Percentiles rank a stretch among this genome's conserved stretches.
These are phyloP conservation scores for Chromis chromis DNA, from an alignment of 2,797 vertebrate species.

Conservation along the genomic window DNA sequence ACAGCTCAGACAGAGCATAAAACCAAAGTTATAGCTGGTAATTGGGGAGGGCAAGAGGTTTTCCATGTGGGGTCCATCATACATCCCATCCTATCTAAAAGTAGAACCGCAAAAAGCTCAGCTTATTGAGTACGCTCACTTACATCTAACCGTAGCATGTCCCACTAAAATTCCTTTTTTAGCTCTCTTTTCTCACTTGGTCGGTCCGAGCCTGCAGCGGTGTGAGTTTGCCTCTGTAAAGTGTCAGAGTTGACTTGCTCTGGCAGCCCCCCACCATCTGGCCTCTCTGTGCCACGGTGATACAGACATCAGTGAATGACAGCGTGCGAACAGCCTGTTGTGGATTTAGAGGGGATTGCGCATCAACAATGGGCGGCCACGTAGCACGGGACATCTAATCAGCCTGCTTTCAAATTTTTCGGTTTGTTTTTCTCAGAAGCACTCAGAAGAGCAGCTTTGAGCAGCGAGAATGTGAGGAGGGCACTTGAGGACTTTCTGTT, in stretches of 20 bases:
- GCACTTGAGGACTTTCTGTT: conserved; percentile 60
- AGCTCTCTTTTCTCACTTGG: conserved; percentile 25
- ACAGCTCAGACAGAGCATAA: conserved; percentile 62
- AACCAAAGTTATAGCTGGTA: conserved; percentile 59
- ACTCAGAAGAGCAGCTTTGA: conserved; percentile 11
- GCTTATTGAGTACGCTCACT: conserved; percentile 37
- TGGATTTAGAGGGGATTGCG: conserved; percentile 51
- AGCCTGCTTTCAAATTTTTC: conserved; percentile 26
- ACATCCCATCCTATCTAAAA: conserved; percentile 21
- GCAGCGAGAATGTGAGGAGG: conserved; percentile 17
- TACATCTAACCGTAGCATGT: conserved; percentile 42
- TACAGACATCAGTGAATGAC: conserved; percentile 58
- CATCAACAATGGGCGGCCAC: conserved; percentile 33
- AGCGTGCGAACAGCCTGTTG: conserved; percentile 61
- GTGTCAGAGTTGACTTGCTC: conserved; percentile 55
- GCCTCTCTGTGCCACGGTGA: conserved; percentile 45
- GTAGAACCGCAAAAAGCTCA: conserved; percentile 26
- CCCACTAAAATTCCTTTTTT: not conserved
- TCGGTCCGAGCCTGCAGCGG: conserved; percentile 19
- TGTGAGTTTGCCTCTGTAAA: conserved; percentile 35
- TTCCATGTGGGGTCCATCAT: conserved; percentile 27
- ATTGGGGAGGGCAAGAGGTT: conserved; percentile 52
- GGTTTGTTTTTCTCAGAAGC: conserved; percentile 53
- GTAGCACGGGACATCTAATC: conserved; percentile 48
- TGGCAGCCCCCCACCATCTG: conserved; percentile 56